phyloP scores from a whole-genome alignment of 2,888 invertebrate genomes.

The Mellilla xanthometata region DNA sequence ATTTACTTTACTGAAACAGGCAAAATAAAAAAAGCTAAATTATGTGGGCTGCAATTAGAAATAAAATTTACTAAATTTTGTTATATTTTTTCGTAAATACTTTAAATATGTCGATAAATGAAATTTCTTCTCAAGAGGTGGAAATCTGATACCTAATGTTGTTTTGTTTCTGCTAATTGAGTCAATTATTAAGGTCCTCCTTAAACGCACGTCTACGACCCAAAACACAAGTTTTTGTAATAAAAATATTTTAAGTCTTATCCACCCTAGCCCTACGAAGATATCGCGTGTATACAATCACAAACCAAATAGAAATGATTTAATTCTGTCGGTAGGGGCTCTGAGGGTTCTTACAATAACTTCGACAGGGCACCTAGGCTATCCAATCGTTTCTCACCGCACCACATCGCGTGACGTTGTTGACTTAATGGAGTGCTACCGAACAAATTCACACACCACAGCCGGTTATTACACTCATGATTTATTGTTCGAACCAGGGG shows the following conservation, averaged over 20 bases:
- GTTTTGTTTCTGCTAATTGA: too few species aligned
- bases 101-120: too few species aligned
- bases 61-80: too few species aligned
- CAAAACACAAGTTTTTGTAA: too few species aligned
- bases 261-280: slow-evolving; percentile 49
- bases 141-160: too few species aligned
- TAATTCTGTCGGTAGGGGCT: slow-evolving; percentile 66
- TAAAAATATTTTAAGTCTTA: slow-evolving; percentile 25
- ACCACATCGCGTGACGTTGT: slow-evolving; percentile 66
- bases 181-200: too few species aligned
- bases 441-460: slow-evolving; percentile 55
- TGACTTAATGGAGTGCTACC: slow-evolving; percentile 74
- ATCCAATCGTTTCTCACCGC: slow-evolving; percentile 50
- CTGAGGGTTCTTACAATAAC: not conserved
- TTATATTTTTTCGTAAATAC: too few species aligned
- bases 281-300: slow-evolving; percentile 68
- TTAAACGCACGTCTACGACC: too few species aligned
- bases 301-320: slow-evolving; percentile 73
- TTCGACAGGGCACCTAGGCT: not conserved
- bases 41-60: too few species aligned
- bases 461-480: slow-evolving; percentile 55
- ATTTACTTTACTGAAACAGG: too few species aligned
- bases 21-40: too few species aligned
- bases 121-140: too few species aligned
- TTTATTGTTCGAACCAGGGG: slow-evolving; percentile 34